Evolutionary conservation across 2,888 invertebrate genomes (phyloP).

Genomic region (Lacanobia oleracea): DNA sequence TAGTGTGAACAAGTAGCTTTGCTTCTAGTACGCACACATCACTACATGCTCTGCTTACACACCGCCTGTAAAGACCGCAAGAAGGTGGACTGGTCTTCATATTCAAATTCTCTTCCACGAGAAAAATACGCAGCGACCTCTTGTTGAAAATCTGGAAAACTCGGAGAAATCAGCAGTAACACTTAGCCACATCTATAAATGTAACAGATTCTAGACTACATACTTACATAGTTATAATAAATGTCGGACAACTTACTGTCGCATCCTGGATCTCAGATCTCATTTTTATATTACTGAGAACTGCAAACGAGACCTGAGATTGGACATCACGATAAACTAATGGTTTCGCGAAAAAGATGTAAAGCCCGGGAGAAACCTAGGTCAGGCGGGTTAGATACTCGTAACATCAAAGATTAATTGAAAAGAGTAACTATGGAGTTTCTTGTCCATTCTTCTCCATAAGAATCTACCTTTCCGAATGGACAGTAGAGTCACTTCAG

Average conservation of each 20-base stretch:
- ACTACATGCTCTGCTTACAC: background rate
- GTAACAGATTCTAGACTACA: conserved; percentile 10
- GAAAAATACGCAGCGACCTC: background rate
- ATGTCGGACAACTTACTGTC: conserved; percentile 9
- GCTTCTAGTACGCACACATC: background rate
- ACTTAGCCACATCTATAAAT: background rate
- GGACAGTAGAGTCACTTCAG: too few relatives aligned
- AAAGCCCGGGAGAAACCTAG: conserved; percentile 16
- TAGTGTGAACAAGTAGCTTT: background rate
- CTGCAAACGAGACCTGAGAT: conserved; percentile 27
- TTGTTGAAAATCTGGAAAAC: background rate
- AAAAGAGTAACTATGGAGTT: too few relatives aligned
- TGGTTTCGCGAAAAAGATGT: conserved; percentile 1
- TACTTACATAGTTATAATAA: background rate
- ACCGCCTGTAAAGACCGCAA: too few relatives aligned
- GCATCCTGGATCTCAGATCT: conserved; percentile 13
- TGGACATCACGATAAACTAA: conserved; percentile 21
- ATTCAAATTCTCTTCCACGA: background rate
- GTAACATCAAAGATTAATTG: conserved; percentile 1
- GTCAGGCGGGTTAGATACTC: conserved; percentile 18
- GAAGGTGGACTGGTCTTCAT: background rate
- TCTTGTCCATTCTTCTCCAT: too few relatives aligned
- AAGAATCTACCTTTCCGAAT: too few relatives aligned
- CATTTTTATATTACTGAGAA: conserved; percentile 9
- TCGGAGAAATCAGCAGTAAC: background rate